Conservation (phyloP, 2,797 vertebrate species). For the Discoglossus pictus region DNA sequence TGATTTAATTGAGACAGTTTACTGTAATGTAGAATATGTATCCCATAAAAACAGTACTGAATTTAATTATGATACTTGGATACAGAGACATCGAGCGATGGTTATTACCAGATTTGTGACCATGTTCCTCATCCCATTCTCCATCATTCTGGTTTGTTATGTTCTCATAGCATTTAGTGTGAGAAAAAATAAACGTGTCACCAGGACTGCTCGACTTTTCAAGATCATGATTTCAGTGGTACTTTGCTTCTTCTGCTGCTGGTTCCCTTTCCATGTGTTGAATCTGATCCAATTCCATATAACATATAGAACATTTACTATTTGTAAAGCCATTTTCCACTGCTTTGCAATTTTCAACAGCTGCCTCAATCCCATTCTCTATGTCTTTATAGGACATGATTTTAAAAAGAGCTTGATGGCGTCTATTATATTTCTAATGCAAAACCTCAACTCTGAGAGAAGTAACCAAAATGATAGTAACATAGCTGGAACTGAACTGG, state of each 20-base stretch:
- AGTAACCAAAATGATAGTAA: no score
- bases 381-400: no score
- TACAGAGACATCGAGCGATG: neutral
- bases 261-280: slow-evolving; percentile 62
- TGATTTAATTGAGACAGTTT: neutral
- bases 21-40: neutral
- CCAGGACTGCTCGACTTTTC: slow-evolving; percentile 50
- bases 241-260: slow-evolving; percentile 71
- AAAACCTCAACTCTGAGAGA: no score
- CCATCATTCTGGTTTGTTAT: slow-evolving; percentile 63
- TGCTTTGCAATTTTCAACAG: no score
- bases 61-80: neutral
- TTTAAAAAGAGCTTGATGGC: no score
- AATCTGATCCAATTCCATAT: neutral
- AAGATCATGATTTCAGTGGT: slow-evolving; percentile 63
- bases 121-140: slow-evolving; percentile 69
- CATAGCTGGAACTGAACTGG: no score
- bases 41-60: neutral
- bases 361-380: no score
- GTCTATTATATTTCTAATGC: no score
- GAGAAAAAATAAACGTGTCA: slow-evolving; percentile 44
- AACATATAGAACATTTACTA: no score
- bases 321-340: no score
- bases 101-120: slow-evolving; percentile 58
- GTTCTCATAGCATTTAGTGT: slow-evolving; percentile 60